A percentile compares a stretch with the other conserved stretches of the same genome.
phyloP scores from a whole-genome alignment of 2,113 vertebrate genomes.

The Dinomys branickii region DNA sequence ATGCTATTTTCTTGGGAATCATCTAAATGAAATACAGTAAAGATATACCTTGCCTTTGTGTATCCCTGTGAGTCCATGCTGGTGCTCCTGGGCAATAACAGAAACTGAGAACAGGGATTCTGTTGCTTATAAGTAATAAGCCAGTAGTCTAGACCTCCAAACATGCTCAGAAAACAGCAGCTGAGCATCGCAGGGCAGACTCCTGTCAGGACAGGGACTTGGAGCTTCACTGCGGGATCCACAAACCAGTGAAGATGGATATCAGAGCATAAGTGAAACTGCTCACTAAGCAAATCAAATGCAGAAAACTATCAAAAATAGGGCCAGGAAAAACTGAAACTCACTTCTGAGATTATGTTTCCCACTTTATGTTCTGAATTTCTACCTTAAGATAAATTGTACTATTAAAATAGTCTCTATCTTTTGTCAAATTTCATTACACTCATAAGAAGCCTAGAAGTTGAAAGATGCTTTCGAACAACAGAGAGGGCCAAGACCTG shows the following conservation, averaged over 20 bases:
- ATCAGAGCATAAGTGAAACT: accelerated
- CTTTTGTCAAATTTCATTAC: not conserved
- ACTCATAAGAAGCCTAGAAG: not conserved
- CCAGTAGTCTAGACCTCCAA: accelerated
- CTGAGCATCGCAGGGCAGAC: accelerated
- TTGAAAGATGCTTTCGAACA: not conserved
- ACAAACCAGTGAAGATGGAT: not conserved
- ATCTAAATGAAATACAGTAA: accelerated
- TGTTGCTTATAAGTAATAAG: accelerated
- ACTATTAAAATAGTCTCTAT: not conserved
- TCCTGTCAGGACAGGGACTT: not conserved
- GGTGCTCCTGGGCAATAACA: accelerated
- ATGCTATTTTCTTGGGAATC: not conserved
- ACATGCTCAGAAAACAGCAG: accelerated
- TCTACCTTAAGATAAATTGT: not conserved
- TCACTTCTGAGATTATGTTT: accelerated
- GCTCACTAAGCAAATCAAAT: accelerated
- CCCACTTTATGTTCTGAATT: not conserved
- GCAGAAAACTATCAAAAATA: accelerated
- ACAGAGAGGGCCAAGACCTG: accelerated
- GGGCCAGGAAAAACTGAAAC: accelerated
- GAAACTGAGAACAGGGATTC: not conserved
- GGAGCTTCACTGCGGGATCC: not conserved
- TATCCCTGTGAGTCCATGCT: accelerated
- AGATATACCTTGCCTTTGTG: accelerated